Evolutionary conservation across 2,888 invertebrate genomes (phyloP).

Genomic region (Halictus quadricinctus): DNA sequence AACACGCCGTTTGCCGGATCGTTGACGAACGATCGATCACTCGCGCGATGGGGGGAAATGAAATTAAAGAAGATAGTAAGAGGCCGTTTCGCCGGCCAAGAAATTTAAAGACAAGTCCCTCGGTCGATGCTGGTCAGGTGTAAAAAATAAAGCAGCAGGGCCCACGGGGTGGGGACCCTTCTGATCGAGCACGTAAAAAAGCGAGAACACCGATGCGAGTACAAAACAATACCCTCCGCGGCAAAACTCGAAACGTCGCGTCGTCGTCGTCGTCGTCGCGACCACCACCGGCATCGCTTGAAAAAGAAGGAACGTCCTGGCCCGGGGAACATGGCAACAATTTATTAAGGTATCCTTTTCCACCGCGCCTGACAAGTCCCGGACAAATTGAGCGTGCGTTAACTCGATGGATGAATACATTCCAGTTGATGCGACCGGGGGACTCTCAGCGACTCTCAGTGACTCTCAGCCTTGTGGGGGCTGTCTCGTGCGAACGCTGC

Average conservation of each 20-base stretch:
- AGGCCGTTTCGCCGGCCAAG: conserved; percentile 11
- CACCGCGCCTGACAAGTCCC: conserved; percentile 67
- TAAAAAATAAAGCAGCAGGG: conserved; percentile 39
- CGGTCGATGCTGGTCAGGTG: conserved; percentile 30
- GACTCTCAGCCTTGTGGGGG: conserved; percentile 56
- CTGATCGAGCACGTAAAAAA: conserved; percentile 45
- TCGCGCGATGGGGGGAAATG: neutral
- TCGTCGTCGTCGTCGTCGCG: conserved; percentile 13
- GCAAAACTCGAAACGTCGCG: conserved; percentile 62
- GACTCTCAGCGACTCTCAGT: conserved; percentile 57
- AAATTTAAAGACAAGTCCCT: conserved; percentile 17
- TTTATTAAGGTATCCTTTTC: conserved; percentile 73
- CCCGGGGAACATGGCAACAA: conserved; percentile 67
- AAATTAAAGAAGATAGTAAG: conserved; percentile 32
- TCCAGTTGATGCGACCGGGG: conserved; percentile 65
- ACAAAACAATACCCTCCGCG: conserved; percentile 61
- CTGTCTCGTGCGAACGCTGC: neutral
- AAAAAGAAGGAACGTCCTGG: conserved; percentile 49
- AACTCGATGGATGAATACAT: conserved; percentile 73
- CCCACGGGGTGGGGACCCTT: conserved; percentile 15
- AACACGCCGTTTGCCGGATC: neutral
- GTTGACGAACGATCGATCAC: conserved; percentile 28
- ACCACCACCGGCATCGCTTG: conserved; percentile 50
- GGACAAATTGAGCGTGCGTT: conserved; percentile 73
- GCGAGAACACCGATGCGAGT: conserved; percentile 47